Percentiles rank a stretch among this genome's conserved stretches.
Evolutionary conservation across 2,797 vertebrate species (phyloP).

Genomic region (Brachymystax lenok): DNA sequence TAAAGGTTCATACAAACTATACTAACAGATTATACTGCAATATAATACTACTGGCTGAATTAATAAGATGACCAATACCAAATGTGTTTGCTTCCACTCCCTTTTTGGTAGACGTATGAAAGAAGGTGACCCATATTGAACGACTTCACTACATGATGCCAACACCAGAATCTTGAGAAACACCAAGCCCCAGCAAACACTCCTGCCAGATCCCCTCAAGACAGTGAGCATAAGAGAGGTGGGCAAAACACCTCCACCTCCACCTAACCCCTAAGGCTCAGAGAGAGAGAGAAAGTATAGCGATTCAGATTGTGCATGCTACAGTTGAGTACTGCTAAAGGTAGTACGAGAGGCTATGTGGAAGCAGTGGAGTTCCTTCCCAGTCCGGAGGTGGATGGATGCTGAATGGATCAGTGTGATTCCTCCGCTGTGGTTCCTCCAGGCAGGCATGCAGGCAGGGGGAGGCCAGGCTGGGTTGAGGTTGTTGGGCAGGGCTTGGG

Average conservation of each 20-base stretch:
- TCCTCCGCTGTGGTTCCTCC: slow-evolving; percentile 39
- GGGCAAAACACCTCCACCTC: not conserved
- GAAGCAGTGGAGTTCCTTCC: slow-evolving; percentile 48
- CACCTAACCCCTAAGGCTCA: not conserved
- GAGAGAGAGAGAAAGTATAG: not conserved
- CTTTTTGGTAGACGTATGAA: not conserved
- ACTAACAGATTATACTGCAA: not conserved
- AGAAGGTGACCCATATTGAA: not conserved
- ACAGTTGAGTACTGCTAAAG: slow-evolving; percentile 37
- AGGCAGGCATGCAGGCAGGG: slow-evolving; percentile 47
- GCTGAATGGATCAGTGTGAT: not conserved
- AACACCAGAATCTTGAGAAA: not conserved
- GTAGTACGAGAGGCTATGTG: not conserved
- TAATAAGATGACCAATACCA: not conserved
- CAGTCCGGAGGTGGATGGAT: slow-evolving; percentile 44
- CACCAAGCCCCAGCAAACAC: not conserved
- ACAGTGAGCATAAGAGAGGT: not conserved
- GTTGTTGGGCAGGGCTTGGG: slow-evolving; percentile 52
- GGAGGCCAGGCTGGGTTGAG: slow-evolving; percentile 58
- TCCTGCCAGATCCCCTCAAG: not conserved
- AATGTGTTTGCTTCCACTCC: not conserved
- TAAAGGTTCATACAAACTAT: not conserved
- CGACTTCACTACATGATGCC: not conserved
- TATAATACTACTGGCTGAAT: not conserved
- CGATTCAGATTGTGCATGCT: slow-evolving; percentile 2